Evolutionary conservation across 2,888 invertebrate genomes (phyloP).

Genomic region (Cataglyphis altisquamis): DNA sequence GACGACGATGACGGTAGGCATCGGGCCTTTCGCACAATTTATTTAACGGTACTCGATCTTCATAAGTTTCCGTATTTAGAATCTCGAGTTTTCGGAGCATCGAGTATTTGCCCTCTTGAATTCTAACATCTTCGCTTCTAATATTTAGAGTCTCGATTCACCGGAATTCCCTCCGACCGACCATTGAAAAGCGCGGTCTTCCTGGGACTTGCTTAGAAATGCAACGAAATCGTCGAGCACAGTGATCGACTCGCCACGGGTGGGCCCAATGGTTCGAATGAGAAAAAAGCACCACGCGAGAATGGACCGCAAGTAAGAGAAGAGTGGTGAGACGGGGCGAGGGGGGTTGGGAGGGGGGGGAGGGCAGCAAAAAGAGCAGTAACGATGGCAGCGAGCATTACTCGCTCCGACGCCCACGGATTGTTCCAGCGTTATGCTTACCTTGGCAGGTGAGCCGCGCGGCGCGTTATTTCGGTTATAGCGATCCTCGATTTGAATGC

Average conservation of each 20-base stretch:
- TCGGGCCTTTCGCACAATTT: constrained; percentile 1
- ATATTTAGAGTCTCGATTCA: constrained; percentile 29
- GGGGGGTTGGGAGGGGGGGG: constrained; percentile 39
- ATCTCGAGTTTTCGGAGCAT: constrained; percentile 1
- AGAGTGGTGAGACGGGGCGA: constrained; percentile 11
- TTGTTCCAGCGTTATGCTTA: constrained; percentile 79
- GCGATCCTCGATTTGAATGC: constrained; percentile 65
- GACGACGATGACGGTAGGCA: constrained; percentile 17
- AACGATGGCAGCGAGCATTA: constrained; percentile 70
- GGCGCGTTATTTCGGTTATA: constrained; percentile 73
- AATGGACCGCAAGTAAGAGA: constrained; percentile 41
- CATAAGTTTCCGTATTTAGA: background rate
- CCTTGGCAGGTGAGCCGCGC: constrained; percentile 79
- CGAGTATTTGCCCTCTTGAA: constrained; percentile 41
- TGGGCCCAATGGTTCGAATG: constrained; percentile 64
- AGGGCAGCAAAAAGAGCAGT: constrained; percentile 58
- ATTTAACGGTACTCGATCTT: background rate
- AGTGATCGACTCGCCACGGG: constrained; percentile 77
- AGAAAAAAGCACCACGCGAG: constrained; percentile 54
- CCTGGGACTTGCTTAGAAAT: constrained; percentile 71
- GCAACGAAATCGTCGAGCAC: constrained; percentile 75
- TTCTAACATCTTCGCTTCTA: constrained; percentile 22
- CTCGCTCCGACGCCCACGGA: constrained; percentile 78
- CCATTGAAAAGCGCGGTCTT: constrained; percentile 33
- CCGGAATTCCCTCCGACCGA: background rate